Evolutionary conservation across 2,113 vertebrate genomes (phyloP).

Genomic region (Rattus rattus): DNA sequence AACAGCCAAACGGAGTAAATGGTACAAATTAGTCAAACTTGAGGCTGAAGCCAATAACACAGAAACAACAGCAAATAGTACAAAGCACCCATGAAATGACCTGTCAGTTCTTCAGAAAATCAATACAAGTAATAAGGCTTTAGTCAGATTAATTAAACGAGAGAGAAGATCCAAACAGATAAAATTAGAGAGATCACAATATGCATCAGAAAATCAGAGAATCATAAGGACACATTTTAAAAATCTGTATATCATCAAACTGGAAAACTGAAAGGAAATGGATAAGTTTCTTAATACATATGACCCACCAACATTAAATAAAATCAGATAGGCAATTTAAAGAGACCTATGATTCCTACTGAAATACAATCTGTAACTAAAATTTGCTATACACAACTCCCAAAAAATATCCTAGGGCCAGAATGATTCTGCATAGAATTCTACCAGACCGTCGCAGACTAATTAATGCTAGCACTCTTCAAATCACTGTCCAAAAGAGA

Average conservation of each 20-base stretch:
- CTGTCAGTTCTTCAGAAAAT: neutral
- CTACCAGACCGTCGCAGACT: neutral
- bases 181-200: neutral
- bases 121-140: neutral
- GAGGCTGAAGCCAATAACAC: neutral
- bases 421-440: neutral
- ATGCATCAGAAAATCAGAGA: neutral
- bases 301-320: neutral
- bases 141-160: neutral
- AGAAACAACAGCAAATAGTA: neutral
- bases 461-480: neutral
- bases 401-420: neutral
- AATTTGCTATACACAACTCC: neutral
- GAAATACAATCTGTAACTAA: neutral
- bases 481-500: neutral
- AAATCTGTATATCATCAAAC: neutral
- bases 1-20: too few species aligned
- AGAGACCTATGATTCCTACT: neutral
- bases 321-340: neutral
- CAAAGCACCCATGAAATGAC: neutral
- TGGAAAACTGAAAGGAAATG: neutral
- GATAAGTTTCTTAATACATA: neutral
- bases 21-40: neutral
- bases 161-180: neutral
- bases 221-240: neutral